These are phyloP conservation scores for Polypedilum pembai DNA, from an alignment of 1,140 invertebrate genomes.

Conservation along the genomic window DNA sequence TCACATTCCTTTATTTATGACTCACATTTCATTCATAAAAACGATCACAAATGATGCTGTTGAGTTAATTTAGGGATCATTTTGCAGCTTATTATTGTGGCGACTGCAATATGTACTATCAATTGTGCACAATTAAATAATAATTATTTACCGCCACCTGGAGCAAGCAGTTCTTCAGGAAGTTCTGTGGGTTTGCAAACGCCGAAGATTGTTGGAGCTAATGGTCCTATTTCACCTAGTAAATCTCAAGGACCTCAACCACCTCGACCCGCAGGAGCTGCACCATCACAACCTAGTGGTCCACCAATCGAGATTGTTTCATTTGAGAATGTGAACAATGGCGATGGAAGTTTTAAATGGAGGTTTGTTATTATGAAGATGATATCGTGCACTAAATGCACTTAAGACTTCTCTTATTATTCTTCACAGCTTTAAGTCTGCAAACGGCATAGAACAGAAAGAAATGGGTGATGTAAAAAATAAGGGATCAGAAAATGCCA, in stretches of 20 bases:
- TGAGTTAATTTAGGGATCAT: background rate
- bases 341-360: constrained; percentile 51
- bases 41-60: background rate
- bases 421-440: constrained; percentile 51
- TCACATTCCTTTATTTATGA: background rate
- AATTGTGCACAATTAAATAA: constrained; percentile 42
- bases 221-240: constrained; percentile 31
- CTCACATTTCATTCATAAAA: constrained; percentile 18
- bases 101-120: background rate
- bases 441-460: constrained; percentile 63
- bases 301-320: constrained; percentile 47
- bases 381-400: background rate
- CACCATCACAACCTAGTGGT: constrained; percentile 33
- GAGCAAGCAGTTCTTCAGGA: constrained; percentile 39
- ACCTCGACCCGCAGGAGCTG: constrained; percentile 26
- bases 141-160: constrained; percentile 44
- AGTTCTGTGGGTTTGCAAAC: constrained; percentile 38
- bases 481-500: constrained; percentile 48
- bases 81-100: background rate
- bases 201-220: constrained; percentile 33
- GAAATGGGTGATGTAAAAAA: constrained; percentile 60
- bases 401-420: background rate
- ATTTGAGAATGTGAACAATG: constrained; percentile 51
- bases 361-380: constrained; percentile 33
- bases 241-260: constrained; percentile 30